These are phyloP conservation scores for Drosophila rellima DNA, from an alignment of 2,888 invertebrate species.

Conservation along the genomic window DNA sequence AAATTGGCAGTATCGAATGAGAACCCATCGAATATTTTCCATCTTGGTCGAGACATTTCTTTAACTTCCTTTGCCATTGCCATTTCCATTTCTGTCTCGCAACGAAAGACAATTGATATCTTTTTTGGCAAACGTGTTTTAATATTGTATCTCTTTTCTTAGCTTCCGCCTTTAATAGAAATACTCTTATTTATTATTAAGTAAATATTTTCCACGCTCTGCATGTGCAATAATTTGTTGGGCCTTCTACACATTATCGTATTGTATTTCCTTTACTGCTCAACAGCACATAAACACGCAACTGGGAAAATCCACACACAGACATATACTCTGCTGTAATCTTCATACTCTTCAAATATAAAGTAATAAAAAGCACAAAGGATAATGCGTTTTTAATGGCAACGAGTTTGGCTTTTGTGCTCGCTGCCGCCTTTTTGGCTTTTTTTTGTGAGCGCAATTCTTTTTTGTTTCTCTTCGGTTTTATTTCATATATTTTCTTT, in stretches of 20 bases:
- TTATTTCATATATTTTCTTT: constrained; percentile 33
- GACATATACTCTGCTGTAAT: constrained; percentile 44
- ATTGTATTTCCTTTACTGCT: constrained; percentile 65
- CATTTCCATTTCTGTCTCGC: constrained; percentile 16
- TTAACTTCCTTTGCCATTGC: constrained; percentile 5
- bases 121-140: constrained; percentile 55
- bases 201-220: constrained; percentile 32
- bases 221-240: constrained; percentile 41
- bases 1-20: constrained; percentile 64
- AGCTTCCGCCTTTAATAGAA: constrained; percentile 15
- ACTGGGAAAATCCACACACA: constrained; percentile 26
- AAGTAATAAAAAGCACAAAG: constrained; percentile 80
- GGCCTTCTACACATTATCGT: constrained; percentile 55
- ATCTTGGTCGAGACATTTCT: constrained; percentile 28
- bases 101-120: constrained; percentile 60
- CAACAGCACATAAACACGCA: constrained; percentile 75
- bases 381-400: constrained; percentile 80
- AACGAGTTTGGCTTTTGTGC: constrained; percentile 74
- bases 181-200: constrained; percentile 41
- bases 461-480: constrained; percentile 29
- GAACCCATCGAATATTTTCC: constrained; percentile 34
- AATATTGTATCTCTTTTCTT: constrained; percentile 29
- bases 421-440: constrained; percentile 54
- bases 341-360: constrained; percentile 69
- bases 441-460: constrained; percentile 47